phyloP scores from a whole-genome alignment of 30 jellyfish, hydroid and myxozoan species.

The Hydra vulgaris region DNA sequence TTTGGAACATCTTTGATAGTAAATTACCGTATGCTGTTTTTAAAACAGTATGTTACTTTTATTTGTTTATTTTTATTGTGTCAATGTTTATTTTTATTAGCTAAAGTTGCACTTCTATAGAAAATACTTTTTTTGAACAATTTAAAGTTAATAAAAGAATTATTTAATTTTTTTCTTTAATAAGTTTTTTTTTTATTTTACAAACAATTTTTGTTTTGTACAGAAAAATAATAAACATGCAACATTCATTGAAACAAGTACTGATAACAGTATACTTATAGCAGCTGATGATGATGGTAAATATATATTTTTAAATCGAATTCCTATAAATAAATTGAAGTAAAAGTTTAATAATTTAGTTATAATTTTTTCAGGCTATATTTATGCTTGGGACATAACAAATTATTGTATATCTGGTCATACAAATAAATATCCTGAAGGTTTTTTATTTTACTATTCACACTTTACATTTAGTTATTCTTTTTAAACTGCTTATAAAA shows the following conservation, averaged over 20 bases:
- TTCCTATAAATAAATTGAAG: too few species aligned
- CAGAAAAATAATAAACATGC: slow-evolving; percentile 39
- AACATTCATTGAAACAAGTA: slow-evolving; percentile 34
- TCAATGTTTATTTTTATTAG: not conserved
- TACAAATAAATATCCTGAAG: slow-evolving; percentile 43
- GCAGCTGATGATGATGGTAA: slow-evolving; percentile 68
- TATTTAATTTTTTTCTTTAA: too few species aligned
- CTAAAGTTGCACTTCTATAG: too few species aligned
- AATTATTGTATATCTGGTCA: slow-evolving; percentile 50
- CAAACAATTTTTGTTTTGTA: not conserved
- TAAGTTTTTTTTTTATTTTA: too few species aligned
- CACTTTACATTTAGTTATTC: not conserved
- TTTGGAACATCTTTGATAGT: slow-evolving; percentile 64
- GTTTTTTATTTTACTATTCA: not conserved
- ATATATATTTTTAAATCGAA: not conserved
- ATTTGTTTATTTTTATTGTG: not conserved
- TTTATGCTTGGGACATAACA: slow-evolving; percentile 43
- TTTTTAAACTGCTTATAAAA: too few species aligned
- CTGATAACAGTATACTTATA: slow-evolving; percentile 26
- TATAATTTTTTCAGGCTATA: slow-evolving; percentile 41
- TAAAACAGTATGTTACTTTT: slow-evolving; percentile 21
- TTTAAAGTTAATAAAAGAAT: too few species aligned
- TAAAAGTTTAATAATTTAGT: not conserved
- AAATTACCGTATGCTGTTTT: slow-evolving; percentile 47
- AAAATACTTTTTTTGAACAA: too few species aligned